Conservation (phyloP, 2,888 invertebrate species). For the Andricus quercusramuli region DNA sequence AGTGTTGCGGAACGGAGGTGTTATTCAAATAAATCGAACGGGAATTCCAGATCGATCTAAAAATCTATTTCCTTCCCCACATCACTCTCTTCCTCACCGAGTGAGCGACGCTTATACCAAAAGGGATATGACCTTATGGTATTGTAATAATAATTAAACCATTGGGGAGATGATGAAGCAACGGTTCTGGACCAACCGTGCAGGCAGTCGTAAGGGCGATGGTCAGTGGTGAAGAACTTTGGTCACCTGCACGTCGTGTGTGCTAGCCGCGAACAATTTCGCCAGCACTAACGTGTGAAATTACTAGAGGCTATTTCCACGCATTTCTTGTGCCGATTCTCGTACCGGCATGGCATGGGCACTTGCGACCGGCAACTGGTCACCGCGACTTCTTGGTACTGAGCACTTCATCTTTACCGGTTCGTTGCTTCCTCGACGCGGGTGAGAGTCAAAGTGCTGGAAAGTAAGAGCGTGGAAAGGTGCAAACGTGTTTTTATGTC, state of each 20-base stretch:
- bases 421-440: constrained; percentile 30
- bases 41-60: too few species aligned
- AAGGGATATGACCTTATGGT: too few species aligned
- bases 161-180: constrained; percentile 33
- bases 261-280: constrained; percentile 59
- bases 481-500: constrained; percentile 35
- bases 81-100: too few species aligned
- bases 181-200: constrained; percentile 33
- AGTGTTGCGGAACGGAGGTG: too few species aligned
- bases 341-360: constrained; percentile 17
- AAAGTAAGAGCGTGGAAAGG: constrained; percentile 37
- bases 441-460: constrained; percentile 32
- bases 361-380: constrained; percentile 52
- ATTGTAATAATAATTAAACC: constrained; percentile 2
- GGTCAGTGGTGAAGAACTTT: constrained; percentile 38
- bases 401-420: constrained; percentile 46
- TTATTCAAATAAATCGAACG: too few species aligned
- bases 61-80: too few species aligned
- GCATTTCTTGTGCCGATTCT: constrained; percentile 60
- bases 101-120: too few species aligned
- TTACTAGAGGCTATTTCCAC: constrained; percentile 68
- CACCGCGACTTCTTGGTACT: constrained; percentile 48
- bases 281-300: constrained; percentile 68
- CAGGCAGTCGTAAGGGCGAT: constrained; percentile 10
- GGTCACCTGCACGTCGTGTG: constrained; percentile 42